Conservation (phyloP, 2,797 vertebrate genomes). For the Columba guinea region DNA sequence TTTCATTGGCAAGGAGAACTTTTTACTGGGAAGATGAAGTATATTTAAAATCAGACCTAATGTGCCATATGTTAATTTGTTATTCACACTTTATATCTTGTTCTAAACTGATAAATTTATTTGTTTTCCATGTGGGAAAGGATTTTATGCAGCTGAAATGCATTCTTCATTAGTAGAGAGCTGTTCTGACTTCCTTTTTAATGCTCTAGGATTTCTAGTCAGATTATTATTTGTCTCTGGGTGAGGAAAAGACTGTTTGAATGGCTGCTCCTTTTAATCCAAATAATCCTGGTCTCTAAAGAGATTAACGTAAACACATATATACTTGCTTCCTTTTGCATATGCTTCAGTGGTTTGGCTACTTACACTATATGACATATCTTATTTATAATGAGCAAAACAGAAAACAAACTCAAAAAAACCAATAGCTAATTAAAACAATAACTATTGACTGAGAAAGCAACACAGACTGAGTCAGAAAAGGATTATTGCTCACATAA, state of each 20-base stretch:
- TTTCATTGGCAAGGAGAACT: not conserved
- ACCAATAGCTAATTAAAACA: conserved; percentile 13
- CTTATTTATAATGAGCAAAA: not conserved
- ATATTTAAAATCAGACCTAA: not conserved
- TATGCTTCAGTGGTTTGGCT: conserved; percentile 5
- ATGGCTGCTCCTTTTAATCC: conserved; percentile 44
- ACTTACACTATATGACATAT: not conserved
- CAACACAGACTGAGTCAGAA: not conserved
- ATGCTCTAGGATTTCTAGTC: conserved; percentile 36
- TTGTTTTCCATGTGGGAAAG: conserved; percentile 26
- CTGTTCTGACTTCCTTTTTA: conserved; percentile 15
- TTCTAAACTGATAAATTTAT: conserved; percentile 15
- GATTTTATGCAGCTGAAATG: conserved; percentile 23
- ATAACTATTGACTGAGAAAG: not conserved
- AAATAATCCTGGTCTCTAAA: conserved; percentile 66
- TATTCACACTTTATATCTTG: conserved; percentile 42
- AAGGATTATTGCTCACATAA: not conserved
- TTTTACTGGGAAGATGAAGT: not conserved
- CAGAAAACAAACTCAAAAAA: not conserved
- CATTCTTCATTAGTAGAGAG: not conserved
- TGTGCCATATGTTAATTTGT: not conserved
- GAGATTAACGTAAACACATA: conserved; percentile 14
- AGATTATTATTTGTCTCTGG: conserved; percentile 41
- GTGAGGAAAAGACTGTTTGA: conserved; percentile 19
- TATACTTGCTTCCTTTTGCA: not conserved